Base-by-base conservation (phyloP, 2,113 vertebrate species). In the Anseranas semipalmata region DNA sequence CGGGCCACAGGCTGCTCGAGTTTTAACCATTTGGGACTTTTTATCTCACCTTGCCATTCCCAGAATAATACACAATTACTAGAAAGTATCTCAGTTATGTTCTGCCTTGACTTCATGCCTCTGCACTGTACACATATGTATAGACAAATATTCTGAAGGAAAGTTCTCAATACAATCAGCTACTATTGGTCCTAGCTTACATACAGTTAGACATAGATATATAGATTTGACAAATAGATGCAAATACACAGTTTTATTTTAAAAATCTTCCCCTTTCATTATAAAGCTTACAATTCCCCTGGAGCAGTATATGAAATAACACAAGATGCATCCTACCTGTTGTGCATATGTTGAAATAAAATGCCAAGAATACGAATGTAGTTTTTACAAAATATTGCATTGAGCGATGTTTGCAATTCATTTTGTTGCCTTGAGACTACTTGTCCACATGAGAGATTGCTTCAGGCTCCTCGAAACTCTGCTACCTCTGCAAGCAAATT, bases 261-360 rank as follows among this genome's bases (percentile, higher is more conserved):
- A 41, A 80, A 87, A 86, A 32, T 6, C 35, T 66, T 45, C 39
- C 59, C 73, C 19, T 19, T 48, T 56, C 5, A 19, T 35, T 70
- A 55, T 15, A 84, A 85, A 84, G 15, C 48, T 63, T 59, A 39
- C 32, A 4, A 6, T 48, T 85, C 55, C 35, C 75, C 35, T 53
- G 15, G 21, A 83, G 9, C 17, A 27, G 27, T 71, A 63, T 28
- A 19, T 10, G 14, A 72, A 89, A 74, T n/a, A 77, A 59, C 52
- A 74, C 58, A 6, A 88, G 52, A 41, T 66, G 53, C 77, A 75
- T 68, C 97, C 90, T 97, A 97, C 97, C 97, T 97, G 96, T 28
- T 33, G 28, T 2, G 33, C 41, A 28, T 1, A 6, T 11, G 92
- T 45, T 56, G 93, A 73, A 88, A 75, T 33, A 81, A 60, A 97